Evolutionary conservation across 2,888 invertebrate species (phyloP).

Genomic region (Ditula angustiorana): DNA sequence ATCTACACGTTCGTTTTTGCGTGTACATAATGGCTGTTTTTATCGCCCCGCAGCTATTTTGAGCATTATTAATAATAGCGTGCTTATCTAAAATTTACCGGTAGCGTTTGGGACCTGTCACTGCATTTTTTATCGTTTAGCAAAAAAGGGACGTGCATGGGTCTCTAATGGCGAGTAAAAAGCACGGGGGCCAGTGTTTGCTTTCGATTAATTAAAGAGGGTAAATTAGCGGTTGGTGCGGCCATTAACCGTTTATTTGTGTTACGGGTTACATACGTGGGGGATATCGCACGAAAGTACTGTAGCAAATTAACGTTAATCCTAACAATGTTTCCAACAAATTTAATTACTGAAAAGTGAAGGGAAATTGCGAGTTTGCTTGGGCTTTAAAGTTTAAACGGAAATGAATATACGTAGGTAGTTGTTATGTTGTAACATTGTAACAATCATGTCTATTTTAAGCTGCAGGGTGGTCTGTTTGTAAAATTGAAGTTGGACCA

Average conservation of each 20-base stretch:
- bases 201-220: conserved; percentile 57
- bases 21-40: conserved; percentile 51
- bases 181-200: conserved; percentile 48
- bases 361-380: conserved; percentile 1
- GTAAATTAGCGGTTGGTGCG: conserved; percentile 51
- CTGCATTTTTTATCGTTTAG: conserved; percentile 41
- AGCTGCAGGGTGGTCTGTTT: neutral
- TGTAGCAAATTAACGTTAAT: conserved; percentile 32
- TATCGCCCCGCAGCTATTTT: conserved; percentile 53
- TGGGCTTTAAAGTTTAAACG: neutral
- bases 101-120: conserved; percentile 40
- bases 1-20: conserved; percentile 47
- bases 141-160: conserved; percentile 47
- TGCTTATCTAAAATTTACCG: conserved; percentile 35
- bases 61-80: conserved; percentile 37
- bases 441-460: neutral
- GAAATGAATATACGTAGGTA: neutral
- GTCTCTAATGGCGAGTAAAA: conserved; percentile 54
- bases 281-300: conserved; percentile 47
- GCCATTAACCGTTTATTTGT: conserved; percentile 54
- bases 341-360: conserved; percentile 26
- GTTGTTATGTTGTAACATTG: neutral
- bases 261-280: conserved; percentile 42
- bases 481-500: neutral
- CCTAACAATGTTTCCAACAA: conserved; percentile 32